Conservation (phyloP, 2,797 vertebrate genomes). For the Macropodus opercularis region DNA sequence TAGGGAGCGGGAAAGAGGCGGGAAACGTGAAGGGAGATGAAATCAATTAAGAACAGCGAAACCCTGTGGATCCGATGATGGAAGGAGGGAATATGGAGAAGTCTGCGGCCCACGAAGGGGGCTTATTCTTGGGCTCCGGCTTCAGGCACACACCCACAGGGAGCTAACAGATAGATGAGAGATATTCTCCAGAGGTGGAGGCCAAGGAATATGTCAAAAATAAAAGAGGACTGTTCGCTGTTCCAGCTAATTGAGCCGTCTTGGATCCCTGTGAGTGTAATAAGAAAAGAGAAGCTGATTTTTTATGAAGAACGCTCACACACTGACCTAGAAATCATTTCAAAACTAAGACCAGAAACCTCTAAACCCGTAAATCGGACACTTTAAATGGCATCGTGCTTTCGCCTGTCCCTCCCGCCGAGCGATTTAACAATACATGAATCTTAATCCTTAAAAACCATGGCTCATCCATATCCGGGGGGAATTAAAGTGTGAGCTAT, state of each 20-base stretch:
- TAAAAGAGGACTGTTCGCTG: slow-evolving; percentile 83
- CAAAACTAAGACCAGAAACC: slow-evolving; percentile 44
- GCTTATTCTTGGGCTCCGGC: slow-evolving; percentile 74
- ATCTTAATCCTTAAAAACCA: slow-evolving; percentile 75
- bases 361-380: slow-evolving; percentile 55
- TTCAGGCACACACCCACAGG: slow-evolving; percentile 80
- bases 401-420: slow-evolving; percentile 24
- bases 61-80: slow-evolving; percentile 75
- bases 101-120: slow-evolving; percentile 68
- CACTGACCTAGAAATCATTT: slow-evolving; percentile 64
- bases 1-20: slow-evolving; percentile 12
- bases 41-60: slow-evolving; percentile 83
- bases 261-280: slow-evolving; percentile 80
- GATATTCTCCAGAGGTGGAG: slow-evolving; percentile 76
- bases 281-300: slow-evolving; percentile 48
- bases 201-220: slow-evolving; percentile 79
- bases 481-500: slow-evolving; percentile 76
- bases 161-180: slow-evolving; percentile 83
- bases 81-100: slow-evolving; percentile 72
- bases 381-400: slow-evolving; percentile 19
- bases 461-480: slow-evolving; percentile 72
- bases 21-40: slow-evolving; percentile 38
- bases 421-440: slow-evolving; percentile 71
- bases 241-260: slow-evolving; percentile 89
- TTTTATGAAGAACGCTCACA: slow-evolving; percentile 49